Conservation (phyloP, 2,113 vertebrate species). For the Isichthys henryi region DNA sequence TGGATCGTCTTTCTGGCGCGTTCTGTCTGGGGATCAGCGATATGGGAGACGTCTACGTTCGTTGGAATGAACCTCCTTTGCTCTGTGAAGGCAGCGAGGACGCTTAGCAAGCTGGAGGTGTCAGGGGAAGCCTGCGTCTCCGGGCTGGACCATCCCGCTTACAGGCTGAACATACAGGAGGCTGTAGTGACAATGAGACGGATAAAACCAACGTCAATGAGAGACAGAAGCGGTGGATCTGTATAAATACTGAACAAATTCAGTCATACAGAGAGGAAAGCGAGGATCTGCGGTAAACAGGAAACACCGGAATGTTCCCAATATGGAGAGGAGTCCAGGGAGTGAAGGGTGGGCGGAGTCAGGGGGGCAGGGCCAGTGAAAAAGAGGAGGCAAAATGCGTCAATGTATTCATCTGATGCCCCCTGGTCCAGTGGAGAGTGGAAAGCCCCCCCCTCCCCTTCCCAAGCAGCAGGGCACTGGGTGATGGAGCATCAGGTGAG, state of each 20-base stretch:
- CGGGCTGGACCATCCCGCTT: background rate
- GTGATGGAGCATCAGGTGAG: conserved; percentile 49
- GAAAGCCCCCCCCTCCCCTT: conserved; percentile 28
- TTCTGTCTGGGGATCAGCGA: background rate
- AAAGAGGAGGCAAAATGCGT: conserved; percentile 46
- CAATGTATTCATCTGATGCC: conserved; percentile 44
- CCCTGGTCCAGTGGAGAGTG: conserved; percentile 36
- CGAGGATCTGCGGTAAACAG: background rate
- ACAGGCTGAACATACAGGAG: background rate
- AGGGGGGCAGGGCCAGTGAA: conserved; percentile 26
- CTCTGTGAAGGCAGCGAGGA: background rate
- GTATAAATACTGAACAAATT: background rate
- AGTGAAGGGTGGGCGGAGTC: background rate
- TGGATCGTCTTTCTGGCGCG: background rate
- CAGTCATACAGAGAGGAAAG: background rate
- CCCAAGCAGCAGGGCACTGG: conserved; percentile 27
- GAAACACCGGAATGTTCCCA: background rate
- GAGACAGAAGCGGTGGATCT: background rate
- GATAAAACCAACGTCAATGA: background rate
- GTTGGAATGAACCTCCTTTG: background rate
- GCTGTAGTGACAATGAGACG: background rate
- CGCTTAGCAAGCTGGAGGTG: background rate
- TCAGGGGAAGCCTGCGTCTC: background rate
- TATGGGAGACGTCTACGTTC: background rate
- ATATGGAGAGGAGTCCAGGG: background rate